A percentile compares a stretch with the other conserved stretches of the same genome.
phyloP scores from a whole-genome alignment of 2,797 vertebrate genomes.

The Periophthalmus magnuspinnatus region DNA sequence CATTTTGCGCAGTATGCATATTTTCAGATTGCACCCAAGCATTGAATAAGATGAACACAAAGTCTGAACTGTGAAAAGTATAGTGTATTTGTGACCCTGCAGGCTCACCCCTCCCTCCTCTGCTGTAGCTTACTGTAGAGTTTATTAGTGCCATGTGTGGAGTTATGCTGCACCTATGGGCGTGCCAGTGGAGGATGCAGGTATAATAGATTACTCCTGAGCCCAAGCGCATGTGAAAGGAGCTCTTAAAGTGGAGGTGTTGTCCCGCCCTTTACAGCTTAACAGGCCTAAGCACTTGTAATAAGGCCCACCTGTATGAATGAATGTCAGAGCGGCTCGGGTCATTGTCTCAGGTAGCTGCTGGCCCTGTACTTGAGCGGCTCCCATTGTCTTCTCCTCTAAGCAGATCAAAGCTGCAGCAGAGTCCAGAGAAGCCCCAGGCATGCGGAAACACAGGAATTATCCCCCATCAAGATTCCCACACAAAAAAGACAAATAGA shows the following conservation, averaged over 20 bases:
- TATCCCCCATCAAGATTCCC: slow-evolving; percentile 62
- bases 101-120: slow-evolving; percentile 40
- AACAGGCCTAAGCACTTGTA: slow-evolving; percentile 67
- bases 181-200: slow-evolving; percentile 42
- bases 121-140: slow-evolving; percentile 45
- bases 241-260: slow-evolving; percentile 63
- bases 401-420: slow-evolving; percentile 77
- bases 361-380: slow-evolving; percentile 68
- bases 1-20: no score
- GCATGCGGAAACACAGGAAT: slow-evolving; percentile 70
- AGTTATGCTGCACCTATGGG: slow-evolving; percentile 42
- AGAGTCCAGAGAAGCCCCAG: slow-evolving; percentile 75
- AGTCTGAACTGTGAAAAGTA: not conserved
- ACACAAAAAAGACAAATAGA: slow-evolving; percentile 74
- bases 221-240: slow-evolving; percentile 71
- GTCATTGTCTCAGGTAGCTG: slow-evolving; percentile 76
- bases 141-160: slow-evolving; percentile 64
- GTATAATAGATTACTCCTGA: slow-evolving; percentile 57
- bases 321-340: slow-evolving; percentile 59
- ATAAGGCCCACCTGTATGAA: slow-evolving; percentile 69
- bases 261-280: slow-evolving; percentile 67
- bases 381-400: slow-evolving; percentile 75
- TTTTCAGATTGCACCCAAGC: no score
- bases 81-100: not conserved
- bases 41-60: not conserved